Evolutionary conservation across 1,140 invertebrate species (phyloP), one percentile per base, ranked within the genome.

Genomic region (Camponotus floridanus): DNA sequence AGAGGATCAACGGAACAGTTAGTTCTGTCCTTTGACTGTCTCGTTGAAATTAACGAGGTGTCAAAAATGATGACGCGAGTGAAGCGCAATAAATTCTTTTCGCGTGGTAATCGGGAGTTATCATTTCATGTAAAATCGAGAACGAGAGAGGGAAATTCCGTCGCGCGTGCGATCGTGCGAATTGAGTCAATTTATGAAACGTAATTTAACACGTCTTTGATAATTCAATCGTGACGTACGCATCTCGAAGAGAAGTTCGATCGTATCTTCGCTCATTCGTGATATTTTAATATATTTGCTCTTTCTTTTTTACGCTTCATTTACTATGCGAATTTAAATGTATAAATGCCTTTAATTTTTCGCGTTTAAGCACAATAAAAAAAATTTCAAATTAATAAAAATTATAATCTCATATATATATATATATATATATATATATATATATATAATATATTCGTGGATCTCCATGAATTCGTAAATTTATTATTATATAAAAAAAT

Each of bases 71-170:
- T 48, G 31, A 45, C 76, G 42, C 21, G 21, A 84, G 45, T 31
- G 81, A 85, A 78, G 62, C 33, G 81, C 74, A 65, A 85, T 85
- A 85, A 78, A 85, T 85, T 85, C 81, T 68, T 86, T 86, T 26
- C 64, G 55, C 65, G 42, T 64, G 62, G 78, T 31, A 80, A 73
- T 86, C 78, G 64, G 39, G 36, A 68, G 15, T 85, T 78, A 85
- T 78, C 61, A 85, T 73, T 42, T 55, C 68, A 26, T 42, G 39
- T 42, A 74, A 83, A 83, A 74, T 62, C 68, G 76, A 21, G 42
- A 51, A 65, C 42, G 51, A 45, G 67, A 65, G 45, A 71, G 18
- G 11, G 67, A 81, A 71, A 71, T 81, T 71, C 15, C 36, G 36
- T 71, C 26, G 68, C 79, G 55, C 68, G 79, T 74, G 68, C 79